phyloP scores from a whole-genome alignment of 92 coral and sea anemone species.

The Palythoa grandiflora region DNA sequence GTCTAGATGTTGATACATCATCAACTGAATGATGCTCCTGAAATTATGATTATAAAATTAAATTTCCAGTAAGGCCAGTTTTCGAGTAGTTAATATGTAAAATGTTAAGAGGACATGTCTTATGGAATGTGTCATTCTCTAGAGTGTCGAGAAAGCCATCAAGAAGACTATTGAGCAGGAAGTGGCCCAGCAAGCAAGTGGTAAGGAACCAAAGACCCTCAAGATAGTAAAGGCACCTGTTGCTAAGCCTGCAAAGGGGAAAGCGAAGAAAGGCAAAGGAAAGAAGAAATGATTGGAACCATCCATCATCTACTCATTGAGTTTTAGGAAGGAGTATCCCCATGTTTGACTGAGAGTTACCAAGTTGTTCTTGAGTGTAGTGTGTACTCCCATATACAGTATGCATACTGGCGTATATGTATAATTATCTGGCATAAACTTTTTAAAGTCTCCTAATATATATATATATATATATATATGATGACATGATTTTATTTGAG shows the following conservation, averaged over 20 bases:
- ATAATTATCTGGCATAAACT: not conserved
- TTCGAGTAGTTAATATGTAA: not conserved
- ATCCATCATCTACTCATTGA: too few species aligned
- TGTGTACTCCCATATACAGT: not conserved
- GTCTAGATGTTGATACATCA: too few species aligned
- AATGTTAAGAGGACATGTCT: too few species aligned
- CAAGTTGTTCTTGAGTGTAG: not conserved
- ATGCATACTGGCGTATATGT: not conserved
- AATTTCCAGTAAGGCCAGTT: too few species aligned
- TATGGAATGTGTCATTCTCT: too few species aligned
- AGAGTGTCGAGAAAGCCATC: slow-evolving; percentile 32
- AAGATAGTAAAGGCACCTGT: slow-evolving; percentile 38
- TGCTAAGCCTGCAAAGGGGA: slow-evolving; percentile 16
- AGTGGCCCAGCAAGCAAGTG: slow-evolving; percentile 30
- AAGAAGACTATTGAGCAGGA: slow-evolving; percentile 39
- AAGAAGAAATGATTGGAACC: slow-evolving; percentile 33
- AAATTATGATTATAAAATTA: too few species aligned
- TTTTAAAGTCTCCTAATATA: too few species aligned
- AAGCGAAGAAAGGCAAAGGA: slow-evolving; percentile 42
- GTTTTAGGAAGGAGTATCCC: not conserved
- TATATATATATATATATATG: too few species aligned
- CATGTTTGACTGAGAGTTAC: not conserved
- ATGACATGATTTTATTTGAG: too few species aligned
- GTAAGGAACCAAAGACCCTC: slow-evolving; percentile 38
- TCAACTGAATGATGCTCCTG: too few species aligned